Conservation (phyloP, 2,888 invertebrate species). For the Geophilus truncorum region DNA sequence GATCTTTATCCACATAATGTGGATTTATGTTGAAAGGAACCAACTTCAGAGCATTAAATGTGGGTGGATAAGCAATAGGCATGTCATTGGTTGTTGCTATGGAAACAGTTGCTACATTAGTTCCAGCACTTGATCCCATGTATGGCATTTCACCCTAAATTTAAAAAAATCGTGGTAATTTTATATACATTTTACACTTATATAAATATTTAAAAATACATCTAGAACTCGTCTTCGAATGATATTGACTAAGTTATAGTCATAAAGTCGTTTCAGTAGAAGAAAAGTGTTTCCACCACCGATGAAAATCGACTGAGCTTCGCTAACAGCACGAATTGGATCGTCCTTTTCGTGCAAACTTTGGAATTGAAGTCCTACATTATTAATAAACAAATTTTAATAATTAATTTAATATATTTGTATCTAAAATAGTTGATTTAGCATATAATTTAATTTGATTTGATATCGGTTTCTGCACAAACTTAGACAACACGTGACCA, state of each 20-base stretch:
- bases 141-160: constrained; percentile 60
- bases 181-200: too few species aligned
- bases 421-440: too few species aligned
- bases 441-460: too few species aligned
- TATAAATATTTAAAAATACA: constrained; percentile 40
- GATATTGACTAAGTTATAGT: constrained; percentile 59
- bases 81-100: constrained; percentile 83
- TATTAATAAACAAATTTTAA: not conserved
- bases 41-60: constrained; percentile 64
- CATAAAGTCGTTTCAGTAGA: constrained; percentile 64
- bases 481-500: too few species aligned
- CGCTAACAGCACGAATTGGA: not conserved
- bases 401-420: not conserved
- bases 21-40: constrained; percentile 82
- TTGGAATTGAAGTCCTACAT: not conserved
- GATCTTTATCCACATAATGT: constrained; percentile 66
- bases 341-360: constrained; percentile 6
- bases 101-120: constrained; percentile 72
- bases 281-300: constrained; percentile 76
- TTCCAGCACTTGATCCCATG: constrained; percentile 75
- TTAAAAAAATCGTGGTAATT: too few species aligned
- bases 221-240: constrained; percentile 60
- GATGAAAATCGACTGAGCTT: constrained; percentile 9
- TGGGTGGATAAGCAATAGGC: constrained; percentile 74
- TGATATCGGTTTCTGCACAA: too few species aligned